Percentiles rank a stretch among this genome's conserved stretches.
phyloP scores from a whole-genome alignment of 2,888 invertebrate genomes.

The Dermolepida albohirtum region DNA sequence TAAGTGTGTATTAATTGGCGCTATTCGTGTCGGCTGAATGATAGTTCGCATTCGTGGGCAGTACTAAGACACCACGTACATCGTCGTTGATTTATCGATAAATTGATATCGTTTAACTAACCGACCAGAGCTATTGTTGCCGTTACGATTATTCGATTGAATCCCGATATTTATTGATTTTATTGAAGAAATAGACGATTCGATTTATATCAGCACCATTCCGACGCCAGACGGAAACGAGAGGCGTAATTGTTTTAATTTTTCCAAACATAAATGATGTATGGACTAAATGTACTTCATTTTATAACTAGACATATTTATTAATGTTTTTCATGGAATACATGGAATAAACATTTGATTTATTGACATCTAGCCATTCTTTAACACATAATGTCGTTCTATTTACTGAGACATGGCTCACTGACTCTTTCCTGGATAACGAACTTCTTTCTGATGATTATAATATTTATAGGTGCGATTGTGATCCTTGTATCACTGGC shows the following conservation, averaged over 20 bases:
- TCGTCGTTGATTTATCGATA: slow-evolving; percentile 43
- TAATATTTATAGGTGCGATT: too few species aligned
- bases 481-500: too few species aligned
- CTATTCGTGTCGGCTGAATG: slow-evolving; percentile 45
- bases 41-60: slow-evolving; percentile 42
- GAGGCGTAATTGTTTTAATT: neutral
- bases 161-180: slow-evolving; percentile 36
- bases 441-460: too few species aligned
- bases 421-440: too few species aligned
- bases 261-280: neutral
- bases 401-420: too few species aligned
- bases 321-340: too few species aligned
- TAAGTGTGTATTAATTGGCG: slow-evolving; percentile 45
- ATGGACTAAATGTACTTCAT: too few species aligned
- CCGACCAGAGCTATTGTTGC: slow-evolving; percentile 22
- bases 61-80: slow-evolving; percentile 38
- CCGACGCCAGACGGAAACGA: neutral
- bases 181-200: slow-evolving; percentile 32
- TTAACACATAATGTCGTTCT: too few species aligned
- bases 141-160: slow-evolving; percentile 16
- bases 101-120: slow-evolving; percentile 43
- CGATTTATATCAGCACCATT: slow-evolving; percentile 9
- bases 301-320: too few species aligned
- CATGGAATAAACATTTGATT: too few species aligned
- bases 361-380: too few species aligned